Percentiles rank a stretch among this genome's conserved stretches.
Conservation (phyloP, 64 coral and sea anemone species). For the Orbicella faveolata region DNA sequence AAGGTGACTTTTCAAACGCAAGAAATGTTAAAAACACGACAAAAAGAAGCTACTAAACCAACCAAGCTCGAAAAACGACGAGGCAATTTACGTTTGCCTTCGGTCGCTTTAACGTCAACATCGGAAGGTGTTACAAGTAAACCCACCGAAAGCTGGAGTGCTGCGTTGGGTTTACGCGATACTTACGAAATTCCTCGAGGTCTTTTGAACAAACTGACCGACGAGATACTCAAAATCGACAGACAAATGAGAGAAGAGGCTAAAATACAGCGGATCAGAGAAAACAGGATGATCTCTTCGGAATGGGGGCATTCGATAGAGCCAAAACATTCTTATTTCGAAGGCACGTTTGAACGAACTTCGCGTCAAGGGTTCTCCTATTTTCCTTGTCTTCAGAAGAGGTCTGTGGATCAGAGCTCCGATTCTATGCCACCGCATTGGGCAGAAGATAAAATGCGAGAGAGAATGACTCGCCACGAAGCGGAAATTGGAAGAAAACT, state of each 20-base stretch:
- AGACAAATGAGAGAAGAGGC: slow-evolving; percentile 17
- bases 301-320: neutral
- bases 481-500: slow-evolving; percentile 7
- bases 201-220: slow-evolving; percentile 23
- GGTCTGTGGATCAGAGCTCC: neutral
- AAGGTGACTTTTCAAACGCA: neutral
- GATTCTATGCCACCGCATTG: neutral
- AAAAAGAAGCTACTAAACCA: neutral
- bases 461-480: slow-evolving; percentile 14
- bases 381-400: neutral
- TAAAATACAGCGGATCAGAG: slow-evolving; percentile 3
- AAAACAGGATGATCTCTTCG: neutral
- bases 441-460: neutral
- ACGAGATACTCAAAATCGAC: slow-evolving; percentile 20
- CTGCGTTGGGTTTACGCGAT: slow-evolving; percentile 9
- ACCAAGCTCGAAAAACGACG: neutral
- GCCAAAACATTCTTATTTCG: neutral
- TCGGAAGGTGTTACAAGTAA: neutral
- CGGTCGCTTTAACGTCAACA: neutral
- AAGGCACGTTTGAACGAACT: neutral
- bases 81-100: neutral
- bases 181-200: slow-evolving; percentile 7
- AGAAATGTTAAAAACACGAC: neutral
- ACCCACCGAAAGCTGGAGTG: neutral
- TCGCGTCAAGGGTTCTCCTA: neutral